phyloP scores from a whole-genome alignment of 2,888 invertebrate genomes.

The Habrosyne pyritoides region DNA sequence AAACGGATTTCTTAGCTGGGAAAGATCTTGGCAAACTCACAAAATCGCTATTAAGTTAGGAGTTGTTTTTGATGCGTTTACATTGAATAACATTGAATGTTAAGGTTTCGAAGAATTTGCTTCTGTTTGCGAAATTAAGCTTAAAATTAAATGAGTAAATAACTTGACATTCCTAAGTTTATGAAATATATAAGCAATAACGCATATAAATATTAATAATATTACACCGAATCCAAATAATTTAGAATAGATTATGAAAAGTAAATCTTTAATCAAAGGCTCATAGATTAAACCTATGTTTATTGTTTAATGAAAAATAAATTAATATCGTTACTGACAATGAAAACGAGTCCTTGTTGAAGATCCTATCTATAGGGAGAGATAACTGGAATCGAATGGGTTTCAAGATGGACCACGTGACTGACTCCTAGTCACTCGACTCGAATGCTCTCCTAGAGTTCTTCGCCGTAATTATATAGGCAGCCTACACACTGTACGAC shows the following conservation, averaged over 20 bases:
- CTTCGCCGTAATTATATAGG: slow-evolving; percentile 8
- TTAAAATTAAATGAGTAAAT: too few species aligned
- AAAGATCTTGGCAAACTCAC: background rate
- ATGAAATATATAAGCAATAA: too few species aligned
- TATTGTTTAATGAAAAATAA: background rate
- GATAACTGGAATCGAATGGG: slow-evolving; percentile 15
- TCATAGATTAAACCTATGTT: background rate
- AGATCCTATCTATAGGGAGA: slow-evolving; percentile 8
- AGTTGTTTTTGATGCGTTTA: background rate
- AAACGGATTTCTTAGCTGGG: background rate
- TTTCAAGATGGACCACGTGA: slow-evolving; percentile 26
- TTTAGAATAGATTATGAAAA: too few species aligned
- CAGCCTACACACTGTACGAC: slow-evolving; percentile 11
- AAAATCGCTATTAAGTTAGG: too few species aligned
- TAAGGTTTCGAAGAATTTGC: too few species aligned
- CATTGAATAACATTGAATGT: background rate
- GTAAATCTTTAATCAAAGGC: too few species aligned
- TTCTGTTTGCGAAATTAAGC: too few species aligned
- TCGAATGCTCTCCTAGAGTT: slow-evolving; percentile 15
- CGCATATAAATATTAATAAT: too few species aligned
- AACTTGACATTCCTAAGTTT: too few species aligned
- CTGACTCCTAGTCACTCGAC: slow-evolving; percentile 21
- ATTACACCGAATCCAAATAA: too few species aligned
- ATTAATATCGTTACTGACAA: slow-evolving; percentile 5
- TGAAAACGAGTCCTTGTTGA: slow-evolving; percentile 6